Base-by-base conservation (phyloP, 1,140 invertebrate species). In the Brachionus plicatilis region DNA sequence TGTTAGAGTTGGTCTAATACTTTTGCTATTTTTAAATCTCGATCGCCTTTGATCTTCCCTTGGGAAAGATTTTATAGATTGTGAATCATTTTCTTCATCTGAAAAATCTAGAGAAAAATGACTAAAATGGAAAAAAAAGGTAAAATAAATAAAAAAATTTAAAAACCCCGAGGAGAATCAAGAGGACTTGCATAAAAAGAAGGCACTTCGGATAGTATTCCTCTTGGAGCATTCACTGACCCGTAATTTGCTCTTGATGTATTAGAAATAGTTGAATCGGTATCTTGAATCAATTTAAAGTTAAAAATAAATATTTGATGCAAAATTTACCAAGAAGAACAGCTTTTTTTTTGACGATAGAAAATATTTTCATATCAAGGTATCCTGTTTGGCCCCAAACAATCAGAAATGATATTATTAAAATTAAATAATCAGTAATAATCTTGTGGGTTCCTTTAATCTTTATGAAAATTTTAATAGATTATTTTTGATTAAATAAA, bases 331-430 rank as follows among this genome's bases (percentile, higher is more conserved):
- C 68, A 8, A 72, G 41, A 41, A 72, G 41, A 72, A 43, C 33
- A 41, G 33, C 37, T 72, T 72, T 37, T 11, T 72, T 72, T 72
- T 20, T 72, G n/a, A 72, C 17, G 2, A 20, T 33, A 11, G 76
- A 80, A 80, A 80, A 80, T n/a, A 80, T 60, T 80, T 80, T 80
- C n/a, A 80, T 50, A 65, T 80, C 76, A 4, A 80, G 27, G 20
- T 80, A 80, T 50, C 76, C 45, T 33, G 45, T 80, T 65, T 80
- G 45, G n/a, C 20, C 76, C 76, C 76, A 80, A 37, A 80, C 76
- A 50, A 80, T 41, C 0, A 80, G 47, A 24, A 80, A 80, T 11
- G 76, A 80, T 41, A 80, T 80, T 29, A 80, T 80, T 33, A 80
- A 65, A 33, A 80, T 56, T 9, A 65, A 33, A 43, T 80, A 80